Evolutionary conservation across 2,888 invertebrate genomes (phyloP), one percentile per base, ranked within the genome.

Genomic region (Oscheius sp.): DNA sequence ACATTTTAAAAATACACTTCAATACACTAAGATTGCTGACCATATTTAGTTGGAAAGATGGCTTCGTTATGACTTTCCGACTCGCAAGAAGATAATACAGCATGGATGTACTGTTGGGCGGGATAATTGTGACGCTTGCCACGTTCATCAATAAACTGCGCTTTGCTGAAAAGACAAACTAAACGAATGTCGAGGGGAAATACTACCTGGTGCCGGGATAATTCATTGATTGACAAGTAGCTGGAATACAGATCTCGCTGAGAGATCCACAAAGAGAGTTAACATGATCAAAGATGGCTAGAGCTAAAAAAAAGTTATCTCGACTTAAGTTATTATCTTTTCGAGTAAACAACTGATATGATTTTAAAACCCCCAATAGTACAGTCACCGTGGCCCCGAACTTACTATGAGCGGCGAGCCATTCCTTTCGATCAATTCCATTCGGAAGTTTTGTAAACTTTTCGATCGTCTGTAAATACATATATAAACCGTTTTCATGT

Each of bases 401-500:
- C 92, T 91, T 88, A 95, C 94, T 95, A 89, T 98, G 96, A 79
- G 95, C 95, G 81, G 97, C 97, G 86, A 98, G 91, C 97, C 98
- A 98, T 90, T 98, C 98, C 89, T 96, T 95, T 89, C 93, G 93
- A 89, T 96, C 96, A 88, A 98, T 91, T 78, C 95, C 95, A 81
- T 92, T 91, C 83, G 97, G 97, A 88, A 96, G 90, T 88, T 93
- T 93, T 80, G 96, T 94, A 87, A 97, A 90, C 89, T 93, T 91
- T 87, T 92, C 91, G 90, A 97, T 91, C 90, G 80, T 82, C 78
- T 80, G 71, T 32, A 75, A 70, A 44, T 14, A 28, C 38, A 6
- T 4, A 24, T 17, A 49, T 36, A 47, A n/a, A 28, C 45, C 45
- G 1, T 47, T 28, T 26, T 9, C 24, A 6, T 44, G 24, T 2